These are phyloP conservation scores for Caenorhabditis zanzibari DNA, from an alignment of 2,888 invertebrate genomes.

Conservation along the genomic window DNA sequence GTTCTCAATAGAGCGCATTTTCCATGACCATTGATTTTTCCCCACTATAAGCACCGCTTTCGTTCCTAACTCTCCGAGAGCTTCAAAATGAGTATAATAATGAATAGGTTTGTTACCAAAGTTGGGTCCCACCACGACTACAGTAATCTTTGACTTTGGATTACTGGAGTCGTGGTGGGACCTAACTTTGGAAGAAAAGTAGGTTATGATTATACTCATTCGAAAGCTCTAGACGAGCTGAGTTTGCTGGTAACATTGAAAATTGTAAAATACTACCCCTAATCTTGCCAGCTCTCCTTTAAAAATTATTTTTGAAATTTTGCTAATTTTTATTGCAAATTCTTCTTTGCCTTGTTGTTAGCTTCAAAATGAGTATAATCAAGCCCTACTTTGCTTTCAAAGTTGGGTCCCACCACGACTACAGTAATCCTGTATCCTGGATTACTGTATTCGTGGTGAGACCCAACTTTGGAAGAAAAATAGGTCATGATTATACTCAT, in stretches of 20 bases:
- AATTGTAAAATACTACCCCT: not conserved
- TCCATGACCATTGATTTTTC: not conserved
- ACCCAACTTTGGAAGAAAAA: not conserved
- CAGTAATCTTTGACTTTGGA: not conserved
- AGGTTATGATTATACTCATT: not conserved
- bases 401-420: not conserved
- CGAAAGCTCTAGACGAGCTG: not conserved
- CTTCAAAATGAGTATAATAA: not conserved
- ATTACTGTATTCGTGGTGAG: not conserved
- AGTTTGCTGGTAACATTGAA: not conserved
- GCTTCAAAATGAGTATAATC: not conserved
- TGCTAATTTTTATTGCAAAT: not conserved
- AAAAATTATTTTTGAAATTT: too few relatives aligned
- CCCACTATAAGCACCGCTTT: not conserved
- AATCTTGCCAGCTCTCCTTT: too few relatives aligned
- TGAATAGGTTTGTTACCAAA: not conserved
- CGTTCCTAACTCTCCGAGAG: not conserved
- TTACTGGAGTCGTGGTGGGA: not conserved
- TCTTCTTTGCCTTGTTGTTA: not conserved
- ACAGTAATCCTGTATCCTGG: slow-evolving; percentile 7
- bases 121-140: not conserved
- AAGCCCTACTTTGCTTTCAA: not conserved
- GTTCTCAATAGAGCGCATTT: not conserved
- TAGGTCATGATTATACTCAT: slow-evolving; percentile 6
- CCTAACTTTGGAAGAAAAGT: not conserved